Percentiles rank a stretch among this genome's conserved stretches.
Conservation (phyloP, 2,888 invertebrate genomes). For the Vannuccia rotundouncinata region DNA sequence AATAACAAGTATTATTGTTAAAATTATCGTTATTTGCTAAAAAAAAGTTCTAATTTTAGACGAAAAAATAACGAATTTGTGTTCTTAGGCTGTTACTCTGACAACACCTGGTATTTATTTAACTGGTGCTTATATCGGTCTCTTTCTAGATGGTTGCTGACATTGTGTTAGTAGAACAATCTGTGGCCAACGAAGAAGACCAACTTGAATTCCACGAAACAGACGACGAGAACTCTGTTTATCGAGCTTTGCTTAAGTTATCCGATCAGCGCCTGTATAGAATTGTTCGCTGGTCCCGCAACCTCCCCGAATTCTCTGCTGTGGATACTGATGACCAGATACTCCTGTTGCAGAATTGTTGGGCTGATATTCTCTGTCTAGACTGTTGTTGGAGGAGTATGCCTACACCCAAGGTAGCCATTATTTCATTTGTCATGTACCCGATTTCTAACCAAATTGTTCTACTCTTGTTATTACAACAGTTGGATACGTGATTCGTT, state of each 20-base stretch:
- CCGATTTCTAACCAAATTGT: too few relatives aligned
- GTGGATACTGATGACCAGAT: constrained; percentile 97
- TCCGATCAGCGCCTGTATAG: constrained; percentile 91
- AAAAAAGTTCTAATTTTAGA: too few relatives aligned
- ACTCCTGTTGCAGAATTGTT: constrained; percentile 87
- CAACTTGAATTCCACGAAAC: constrained; percentile 44
- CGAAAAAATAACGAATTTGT: too few relatives aligned
- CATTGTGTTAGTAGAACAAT: constrained; percentile 41
- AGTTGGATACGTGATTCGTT: too few relatives aligned
- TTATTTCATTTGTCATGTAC: too few relatives aligned
- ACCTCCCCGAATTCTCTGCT: constrained; percentile 87
- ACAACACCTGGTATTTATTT: too few relatives aligned
- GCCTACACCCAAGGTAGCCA: constrained; percentile 66
- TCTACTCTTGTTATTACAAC: too few relatives aligned
- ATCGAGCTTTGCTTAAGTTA: constrained; percentile 49
- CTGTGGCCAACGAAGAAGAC: constrained; percentile 48
- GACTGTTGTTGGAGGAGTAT: constrained; percentile 71
- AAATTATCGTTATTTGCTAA: too few relatives aligned
- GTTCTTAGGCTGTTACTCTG: too few relatives aligned
- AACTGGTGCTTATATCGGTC: too few relatives aligned
- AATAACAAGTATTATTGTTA: too few relatives aligned
- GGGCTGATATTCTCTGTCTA: constrained; percentile 65
- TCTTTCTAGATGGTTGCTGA: constrained; percentile 29
- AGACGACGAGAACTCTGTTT: constrained; percentile 43
- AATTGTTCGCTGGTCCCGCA: constrained; percentile 97